These are phyloP conservation scores for Gopherus flavomarginatus DNA, from an alignment of 2,113 vertebrate species.

Conservation along the genomic window DNA sequence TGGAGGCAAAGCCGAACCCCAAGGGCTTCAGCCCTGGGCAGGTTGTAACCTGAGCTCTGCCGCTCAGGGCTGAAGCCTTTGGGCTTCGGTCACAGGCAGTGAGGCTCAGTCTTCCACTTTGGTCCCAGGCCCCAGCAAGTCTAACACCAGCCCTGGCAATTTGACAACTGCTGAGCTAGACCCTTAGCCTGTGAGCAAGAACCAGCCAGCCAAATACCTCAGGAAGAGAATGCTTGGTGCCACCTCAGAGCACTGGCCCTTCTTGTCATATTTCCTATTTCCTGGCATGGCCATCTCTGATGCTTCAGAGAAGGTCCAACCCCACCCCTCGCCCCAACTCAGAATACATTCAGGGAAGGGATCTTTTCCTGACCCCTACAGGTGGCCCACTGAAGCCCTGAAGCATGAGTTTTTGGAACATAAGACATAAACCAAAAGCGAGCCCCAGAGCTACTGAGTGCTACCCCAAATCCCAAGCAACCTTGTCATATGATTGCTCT, in stretches of 20 bases:
- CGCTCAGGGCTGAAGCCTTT: no score
- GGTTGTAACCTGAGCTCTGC: no score
- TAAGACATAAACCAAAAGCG: background rate
- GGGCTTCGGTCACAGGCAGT: no score
- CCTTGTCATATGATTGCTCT: background rate
- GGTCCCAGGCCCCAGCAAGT: no score
- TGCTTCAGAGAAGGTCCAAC: background rate
- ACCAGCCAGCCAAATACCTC: background rate
- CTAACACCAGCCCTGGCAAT: no score
- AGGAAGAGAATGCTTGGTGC: background rate
- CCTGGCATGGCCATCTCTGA: background rate
- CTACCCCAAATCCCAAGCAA: background rate
- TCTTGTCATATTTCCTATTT: background rate
- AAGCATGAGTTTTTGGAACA: background rate
- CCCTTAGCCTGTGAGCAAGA: background rate
- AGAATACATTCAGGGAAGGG: background rate
- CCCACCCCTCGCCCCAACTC: no score
- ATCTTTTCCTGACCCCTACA: background rate
- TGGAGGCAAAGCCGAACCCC: no score
- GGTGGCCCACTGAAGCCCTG: background rate
- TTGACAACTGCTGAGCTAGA: no score
- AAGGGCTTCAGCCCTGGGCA: no score
- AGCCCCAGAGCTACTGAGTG: background rate
- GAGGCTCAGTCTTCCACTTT: no score
- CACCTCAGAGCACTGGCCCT: background rate